Base-by-base conservation (phyloP, 2,888 invertebrate species). In the Campoletis raptor region DNA sequence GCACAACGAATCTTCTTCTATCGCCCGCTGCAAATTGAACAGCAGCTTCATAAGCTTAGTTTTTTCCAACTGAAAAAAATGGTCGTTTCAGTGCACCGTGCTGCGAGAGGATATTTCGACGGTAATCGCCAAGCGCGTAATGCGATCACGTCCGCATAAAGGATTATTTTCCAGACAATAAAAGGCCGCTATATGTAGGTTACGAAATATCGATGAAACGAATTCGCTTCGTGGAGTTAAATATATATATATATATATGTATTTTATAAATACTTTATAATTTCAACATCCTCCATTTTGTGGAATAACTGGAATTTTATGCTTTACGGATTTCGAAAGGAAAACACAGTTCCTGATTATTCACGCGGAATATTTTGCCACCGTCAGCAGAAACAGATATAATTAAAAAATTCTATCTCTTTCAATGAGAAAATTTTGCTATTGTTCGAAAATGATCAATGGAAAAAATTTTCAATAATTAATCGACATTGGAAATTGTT, bases 101-200 rank as follows among this genome's bases (percentile, higher is more conserved):
- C 76, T 61, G 24, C 12, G 66, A 77, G 66, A 77, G 77, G 37
- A 77, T 77, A 24, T 52, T 45, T 45, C 66, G 48, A 48, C 52
- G 57, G 74, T 88, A 85, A 88, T 88, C 85, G 84, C 82, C 74
- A 37, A 37, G 57, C 72, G 78, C 73, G 82, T 86, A 86, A 88
- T 80, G 78, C 86, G 83, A 86, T 88, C 88, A 88, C 83, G 85
- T 42, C 67, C 74, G 85, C 84, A 78, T 79, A 83, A 80, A 67
- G 80, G 86, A 86, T 88, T 88, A 86, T 88, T 83, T 85, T 72
- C 64, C 64, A 77, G 80, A 77, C 81, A 83, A 80, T 76, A 40
- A 82, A 64, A 77, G 37, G 40, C 8, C 78, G 61, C 61, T 37
- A 42, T 61, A 79, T 69, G 36, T 36, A 69, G n/a, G 30, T n/a